These are phyloP conservation scores for Machaerirhynchus nigripectus DNA, from an alignment of 2,113 vertebrate species.

Conservation along the genomic window DNA sequence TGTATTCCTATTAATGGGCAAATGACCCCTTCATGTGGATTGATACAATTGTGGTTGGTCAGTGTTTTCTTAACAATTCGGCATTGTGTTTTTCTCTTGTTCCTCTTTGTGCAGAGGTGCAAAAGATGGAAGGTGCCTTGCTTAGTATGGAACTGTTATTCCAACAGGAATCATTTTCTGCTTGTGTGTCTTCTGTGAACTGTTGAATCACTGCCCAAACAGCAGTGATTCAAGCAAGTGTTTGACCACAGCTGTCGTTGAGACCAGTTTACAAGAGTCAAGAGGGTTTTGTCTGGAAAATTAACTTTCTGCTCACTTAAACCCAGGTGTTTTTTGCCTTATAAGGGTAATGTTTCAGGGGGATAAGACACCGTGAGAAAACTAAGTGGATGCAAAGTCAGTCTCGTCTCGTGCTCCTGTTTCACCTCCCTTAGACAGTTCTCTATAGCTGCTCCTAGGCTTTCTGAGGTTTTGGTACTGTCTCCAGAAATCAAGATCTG, in stretches of 20 bases:
- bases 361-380: neutral
- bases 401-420: fast-evolving
- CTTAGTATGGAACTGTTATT: neutral
- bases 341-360: neutral
- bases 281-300: neutral
- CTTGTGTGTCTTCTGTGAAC: neutral
- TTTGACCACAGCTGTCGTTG: neutral
- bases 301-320: neutral
- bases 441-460: neutral
- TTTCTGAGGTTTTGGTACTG: neutral
- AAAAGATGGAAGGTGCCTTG: neutral
- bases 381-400: neutral
- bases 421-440: neutral
- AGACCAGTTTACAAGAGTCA: neutral
- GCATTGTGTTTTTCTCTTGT: neutral
- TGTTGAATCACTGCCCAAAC: neutral
- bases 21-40: neutral
- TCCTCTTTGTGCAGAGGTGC: neutral
- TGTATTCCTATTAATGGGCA: neutral
- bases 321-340: neutral
- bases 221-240: neutral
- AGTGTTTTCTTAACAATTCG: neutral
- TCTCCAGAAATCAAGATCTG: neutral
- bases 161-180: neutral
- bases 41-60: neutral